These are phyloP conservation scores for Emydura subglobosa DNA, from an alignment of 2,113 vertebrate genomes.

Conservation along the genomic window DNA sequence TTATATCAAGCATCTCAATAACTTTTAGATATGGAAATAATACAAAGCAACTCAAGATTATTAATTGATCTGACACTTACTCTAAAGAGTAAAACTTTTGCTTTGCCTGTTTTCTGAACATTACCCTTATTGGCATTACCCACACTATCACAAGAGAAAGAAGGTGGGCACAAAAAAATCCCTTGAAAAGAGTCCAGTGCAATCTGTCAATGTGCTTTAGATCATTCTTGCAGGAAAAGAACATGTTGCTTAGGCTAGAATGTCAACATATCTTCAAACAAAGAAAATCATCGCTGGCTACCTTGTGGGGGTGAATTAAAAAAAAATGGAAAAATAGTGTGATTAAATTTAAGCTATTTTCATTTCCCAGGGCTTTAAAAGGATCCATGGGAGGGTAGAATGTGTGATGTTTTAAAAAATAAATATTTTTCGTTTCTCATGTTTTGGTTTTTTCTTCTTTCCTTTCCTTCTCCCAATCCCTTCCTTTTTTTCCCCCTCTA, in stretches of 20 bases:
- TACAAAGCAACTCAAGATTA: neutral
- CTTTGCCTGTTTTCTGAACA: neutral
- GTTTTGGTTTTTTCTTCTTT: neutral
- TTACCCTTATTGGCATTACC: neutral
- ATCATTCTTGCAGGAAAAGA: neutral
- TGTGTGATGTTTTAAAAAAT: neutral
- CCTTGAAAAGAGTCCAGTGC: neutral
- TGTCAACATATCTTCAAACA: neutral
- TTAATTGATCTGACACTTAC: neutral
- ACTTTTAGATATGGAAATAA: neutral
- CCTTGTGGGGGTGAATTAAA: neutral
- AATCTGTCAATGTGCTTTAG: neutral
- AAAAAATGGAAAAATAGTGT: neutral
- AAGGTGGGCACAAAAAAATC: neutral
- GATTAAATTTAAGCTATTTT: neutral
- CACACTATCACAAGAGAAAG: neutral
- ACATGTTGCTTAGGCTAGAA: rapidly evolving
- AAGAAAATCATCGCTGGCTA: neutral
- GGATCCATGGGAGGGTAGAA: neutral
- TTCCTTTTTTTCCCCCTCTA: neutral
- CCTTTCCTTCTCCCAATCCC: neutral
- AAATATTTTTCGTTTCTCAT: rapidly evolving
- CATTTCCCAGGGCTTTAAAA: neutral
- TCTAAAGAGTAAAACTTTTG: neutral
- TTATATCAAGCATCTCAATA: neutral